Conservation (phyloP, 2,888 invertebrate species). For the Drosophila flavopinicola region DNA sequence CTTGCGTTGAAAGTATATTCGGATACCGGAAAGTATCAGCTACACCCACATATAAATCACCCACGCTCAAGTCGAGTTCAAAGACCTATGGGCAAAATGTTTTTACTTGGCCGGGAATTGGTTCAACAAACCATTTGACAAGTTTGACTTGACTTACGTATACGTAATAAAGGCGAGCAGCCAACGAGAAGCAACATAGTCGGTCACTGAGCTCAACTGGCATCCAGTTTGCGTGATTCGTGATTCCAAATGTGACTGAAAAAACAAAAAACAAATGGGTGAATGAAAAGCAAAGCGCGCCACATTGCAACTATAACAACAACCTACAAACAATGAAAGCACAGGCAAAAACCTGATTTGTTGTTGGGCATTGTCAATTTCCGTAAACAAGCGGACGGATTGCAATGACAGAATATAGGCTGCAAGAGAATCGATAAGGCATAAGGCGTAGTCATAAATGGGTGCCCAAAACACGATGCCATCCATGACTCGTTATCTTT, state of each 20-base stretch:
- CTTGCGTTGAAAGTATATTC: no score
- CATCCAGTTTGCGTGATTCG: slow-evolving; percentile 60
- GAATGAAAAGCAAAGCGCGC: slow-evolving; percentile 53
- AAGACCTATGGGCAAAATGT: slow-evolving; percentile 60
- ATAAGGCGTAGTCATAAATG: slow-evolving; percentile 37
- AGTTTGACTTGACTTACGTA: slow-evolving; percentile 47
- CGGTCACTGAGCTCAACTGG: slow-evolving; percentile 21
- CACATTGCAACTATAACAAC: slow-evolving; percentile 82
- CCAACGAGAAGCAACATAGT: slow-evolving; percentile 24
- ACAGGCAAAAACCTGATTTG: not conserved
- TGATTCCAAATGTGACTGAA: slow-evolving; percentile 9
- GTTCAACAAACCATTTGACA: slow-evolving; percentile 71
- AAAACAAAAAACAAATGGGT: slow-evolving; percentile 47
- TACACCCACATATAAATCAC: not conserved
- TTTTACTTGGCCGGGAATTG: slow-evolving; percentile 46
- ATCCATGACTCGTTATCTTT: no score
- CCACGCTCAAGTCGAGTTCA: slow-evolving; percentile 46
- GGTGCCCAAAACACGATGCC: not conserved
- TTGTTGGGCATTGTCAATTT: slow-evolving; percentile 39
- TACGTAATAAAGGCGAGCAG: slow-evolving; percentile 46
- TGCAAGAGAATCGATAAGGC: slow-evolving; percentile 58
- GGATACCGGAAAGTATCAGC: not conserved
- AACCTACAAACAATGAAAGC: slow-evolving; percentile 78
- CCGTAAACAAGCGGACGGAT: slow-evolving; percentile 37
- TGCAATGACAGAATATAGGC: slow-evolving; percentile 53